Conservation (phyloP, 1,140 invertebrate genomes). For the Andrena cerasifolii region DNA sequence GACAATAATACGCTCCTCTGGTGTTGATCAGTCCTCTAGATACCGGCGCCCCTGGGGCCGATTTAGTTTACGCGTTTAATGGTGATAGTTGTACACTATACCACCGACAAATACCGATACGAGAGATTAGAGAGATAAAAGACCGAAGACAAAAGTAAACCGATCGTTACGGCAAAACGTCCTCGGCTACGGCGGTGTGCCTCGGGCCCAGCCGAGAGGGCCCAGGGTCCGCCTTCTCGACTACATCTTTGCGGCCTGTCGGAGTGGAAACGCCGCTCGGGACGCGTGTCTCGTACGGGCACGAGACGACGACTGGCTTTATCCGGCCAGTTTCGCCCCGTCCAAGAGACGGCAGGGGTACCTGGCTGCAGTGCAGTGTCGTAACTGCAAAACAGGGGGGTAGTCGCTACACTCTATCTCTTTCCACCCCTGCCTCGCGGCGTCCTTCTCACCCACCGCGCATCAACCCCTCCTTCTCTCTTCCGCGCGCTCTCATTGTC, state of each 20-base stretch:
- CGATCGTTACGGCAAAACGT: slow-evolving; percentile 16
- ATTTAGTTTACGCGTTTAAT: slow-evolving; percentile 1
- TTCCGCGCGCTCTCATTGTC: neutral
- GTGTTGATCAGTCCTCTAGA: slow-evolving; percentile 21
- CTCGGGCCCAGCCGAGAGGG: slow-evolving; percentile 31
- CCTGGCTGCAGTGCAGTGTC: slow-evolving; percentile 68
- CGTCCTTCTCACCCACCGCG: neutral
- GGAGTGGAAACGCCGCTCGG: neutral
- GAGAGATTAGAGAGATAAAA: slow-evolving; percentile 19
- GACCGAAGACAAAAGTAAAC: slow-evolving; percentile 13
- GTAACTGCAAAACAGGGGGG: slow-evolving; percentile 60
- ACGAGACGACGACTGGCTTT: slow-evolving; percentile 57
- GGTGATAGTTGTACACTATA: neutral
- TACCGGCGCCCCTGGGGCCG: neutral
- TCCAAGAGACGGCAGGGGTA: slow-evolving; percentile 40
- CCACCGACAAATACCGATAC: slow-evolving; percentile 13
- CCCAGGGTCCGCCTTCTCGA: slow-evolving; percentile 3
- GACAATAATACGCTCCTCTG: slow-evolving; percentile 3
- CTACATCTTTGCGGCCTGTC: slow-evolving; percentile 50
- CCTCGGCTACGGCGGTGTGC: neutral
- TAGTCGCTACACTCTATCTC: slow-evolving; percentile 27
- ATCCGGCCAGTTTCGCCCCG: slow-evolving; percentile 31
- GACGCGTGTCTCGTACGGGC: slow-evolving; percentile 26
- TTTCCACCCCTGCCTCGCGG: neutral
- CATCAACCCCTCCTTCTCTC: neutral